phyloP scores from a whole-genome alignment of 2,888 invertebrate species.

The Priocnemis perturbator region DNA sequence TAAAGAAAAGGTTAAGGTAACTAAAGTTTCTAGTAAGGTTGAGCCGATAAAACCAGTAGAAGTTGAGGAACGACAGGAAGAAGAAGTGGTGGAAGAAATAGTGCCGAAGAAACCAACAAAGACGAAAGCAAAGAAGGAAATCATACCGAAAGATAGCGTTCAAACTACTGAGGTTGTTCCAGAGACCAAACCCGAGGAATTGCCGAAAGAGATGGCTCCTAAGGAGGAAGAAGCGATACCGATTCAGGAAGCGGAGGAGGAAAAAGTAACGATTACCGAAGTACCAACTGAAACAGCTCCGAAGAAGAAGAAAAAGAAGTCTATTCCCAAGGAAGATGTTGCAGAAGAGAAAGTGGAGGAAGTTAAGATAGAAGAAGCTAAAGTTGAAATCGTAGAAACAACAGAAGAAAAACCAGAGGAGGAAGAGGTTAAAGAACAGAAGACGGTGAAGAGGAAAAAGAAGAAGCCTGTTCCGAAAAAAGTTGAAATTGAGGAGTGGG shows the following conservation, averaged over 20 bases:
- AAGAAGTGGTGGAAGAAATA: slow-evolving; percentile 11
- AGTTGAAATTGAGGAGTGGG: slow-evolving; percentile 65
- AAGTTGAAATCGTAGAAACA: slow-evolving; percentile 60
- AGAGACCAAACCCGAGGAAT: slow-evolving; percentile 52
- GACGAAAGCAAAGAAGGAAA: slow-evolving; percentile 62
- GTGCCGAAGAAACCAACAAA: slow-evolving; percentile 11
- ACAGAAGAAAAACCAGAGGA: slow-evolving; percentile 61
- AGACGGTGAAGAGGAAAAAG: slow-evolving; percentile 71
- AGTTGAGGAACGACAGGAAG: slow-evolving; percentile 38
- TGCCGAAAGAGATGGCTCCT: slow-evolving; percentile 40
- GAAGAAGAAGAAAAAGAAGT: slow-evolving; percentile 15
- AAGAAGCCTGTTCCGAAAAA: slow-evolving; percentile 68
- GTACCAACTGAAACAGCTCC: slow-evolving; percentile 68
- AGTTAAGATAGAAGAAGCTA: slow-evolving; percentile 41
- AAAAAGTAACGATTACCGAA: slow-evolving; percentile 66
- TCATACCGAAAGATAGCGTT: slow-evolving; percentile 65
- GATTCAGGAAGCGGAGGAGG: slow-evolving; percentile 27
- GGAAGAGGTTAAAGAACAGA: slow-evolving; percentile 60
- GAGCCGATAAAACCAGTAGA: slow-evolving; percentile 45
- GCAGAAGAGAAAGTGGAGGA: slow-evolving; percentile 47
- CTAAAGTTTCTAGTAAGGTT: slow-evolving; percentile 64
- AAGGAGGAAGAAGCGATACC: slow-evolving; percentile 59
- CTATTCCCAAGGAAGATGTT: slow-evolving; percentile 58
- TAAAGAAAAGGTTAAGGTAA: slow-evolving; percentile 59
- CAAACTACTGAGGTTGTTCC: slow-evolving; percentile 61